Percentiles rank a stretch among this genome's conserved stretches.
These are phyloP conservation scores for Excalfactoria chinensis DNA, from an alignment of 2,113 vertebrate species.

Conservation along the genomic window DNA sequence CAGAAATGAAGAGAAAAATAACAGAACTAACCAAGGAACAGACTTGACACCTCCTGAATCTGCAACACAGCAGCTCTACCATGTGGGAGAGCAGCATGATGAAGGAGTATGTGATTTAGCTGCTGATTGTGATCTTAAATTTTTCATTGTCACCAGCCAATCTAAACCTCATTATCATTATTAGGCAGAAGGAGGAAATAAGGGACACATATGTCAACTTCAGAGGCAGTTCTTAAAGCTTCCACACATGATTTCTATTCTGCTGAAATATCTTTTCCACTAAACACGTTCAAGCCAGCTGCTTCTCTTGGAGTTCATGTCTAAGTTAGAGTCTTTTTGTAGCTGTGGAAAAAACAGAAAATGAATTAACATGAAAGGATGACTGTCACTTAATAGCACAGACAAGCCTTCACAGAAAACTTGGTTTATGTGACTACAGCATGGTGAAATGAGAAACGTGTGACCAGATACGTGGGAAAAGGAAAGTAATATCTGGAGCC, in stretches of 20 bases:
- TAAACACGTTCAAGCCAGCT: neutral
- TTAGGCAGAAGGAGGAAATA: neutral
- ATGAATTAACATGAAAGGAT: neutral
- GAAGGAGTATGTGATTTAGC: neutral
- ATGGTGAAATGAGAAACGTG: neutral
- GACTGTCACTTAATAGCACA: neutral
- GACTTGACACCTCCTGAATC: neutral
- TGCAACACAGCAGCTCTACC: neutral
- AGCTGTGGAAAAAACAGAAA: neutral
- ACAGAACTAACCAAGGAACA: neutral
- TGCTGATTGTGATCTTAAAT: neutral
- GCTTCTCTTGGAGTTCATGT: neutral
- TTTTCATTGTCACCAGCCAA: neutral
- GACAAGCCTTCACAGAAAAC: neutral
- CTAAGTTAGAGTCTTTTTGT: neutral
- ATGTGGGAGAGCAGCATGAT: neutral
- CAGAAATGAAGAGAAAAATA: neutral
- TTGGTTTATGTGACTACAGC: neutral
- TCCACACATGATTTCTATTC: neutral
- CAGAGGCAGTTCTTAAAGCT: neutral
- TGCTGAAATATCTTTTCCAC: conserved; percentile 36
- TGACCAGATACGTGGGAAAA: neutral
- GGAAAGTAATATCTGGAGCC: neutral
- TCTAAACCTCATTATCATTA: neutral
- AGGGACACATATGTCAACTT: neutral